A percentile compares a stretch with the other conserved stretches of the same genome.
phyloP scores from a whole-genome alignment of 2,888 invertebrate genomes.

The Mimumesa dahlbomi region DNA sequence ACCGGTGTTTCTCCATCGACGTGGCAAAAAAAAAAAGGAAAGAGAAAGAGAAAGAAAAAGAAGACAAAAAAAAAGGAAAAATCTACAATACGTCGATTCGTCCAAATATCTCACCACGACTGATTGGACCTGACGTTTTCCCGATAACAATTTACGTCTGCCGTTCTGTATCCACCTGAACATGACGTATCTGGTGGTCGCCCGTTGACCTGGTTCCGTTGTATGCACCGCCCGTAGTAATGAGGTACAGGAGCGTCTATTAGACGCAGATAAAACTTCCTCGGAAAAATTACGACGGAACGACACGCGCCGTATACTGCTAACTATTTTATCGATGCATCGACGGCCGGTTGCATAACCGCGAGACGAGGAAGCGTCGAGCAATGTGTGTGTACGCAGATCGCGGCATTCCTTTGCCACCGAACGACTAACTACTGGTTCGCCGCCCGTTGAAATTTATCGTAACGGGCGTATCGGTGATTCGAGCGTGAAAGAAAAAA shows the following conservation, averaged over 20 bases:
- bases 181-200: constrained; percentile 24
- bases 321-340: constrained; percentile 33
- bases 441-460: background rate
- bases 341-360: constrained; percentile 28
- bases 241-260: constrained; percentile 34
- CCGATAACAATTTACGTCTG: constrained; percentile 55
- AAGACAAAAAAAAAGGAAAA: too few species aligned
- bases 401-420: constrained; percentile 26
- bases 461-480: constrained; percentile 11
- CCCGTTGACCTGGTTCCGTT: constrained; percentile 57
- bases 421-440: background rate
- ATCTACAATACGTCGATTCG: constrained; percentile 32
- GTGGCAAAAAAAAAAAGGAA: too few species aligned
- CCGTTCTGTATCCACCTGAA: constrained; percentile 48
- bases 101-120: constrained; percentile 36
- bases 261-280: constrained; percentile 49
- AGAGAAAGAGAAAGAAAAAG: too few species aligned
- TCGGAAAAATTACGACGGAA: constrained; percentile 1
- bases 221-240: constrained; percentile 42
- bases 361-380: constrained; percentile 16
- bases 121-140: constrained; percentile 55
- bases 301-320: constrained; percentile 12
- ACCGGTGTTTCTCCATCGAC: background rate
- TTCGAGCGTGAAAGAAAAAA: background rate
- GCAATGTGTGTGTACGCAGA: constrained; percentile 10